Evolutionary conservation across 2,113 vertebrate species (phyloP), one percentile per base, ranked within the genome.

Genomic region (Cygnus buccinator): DNA sequence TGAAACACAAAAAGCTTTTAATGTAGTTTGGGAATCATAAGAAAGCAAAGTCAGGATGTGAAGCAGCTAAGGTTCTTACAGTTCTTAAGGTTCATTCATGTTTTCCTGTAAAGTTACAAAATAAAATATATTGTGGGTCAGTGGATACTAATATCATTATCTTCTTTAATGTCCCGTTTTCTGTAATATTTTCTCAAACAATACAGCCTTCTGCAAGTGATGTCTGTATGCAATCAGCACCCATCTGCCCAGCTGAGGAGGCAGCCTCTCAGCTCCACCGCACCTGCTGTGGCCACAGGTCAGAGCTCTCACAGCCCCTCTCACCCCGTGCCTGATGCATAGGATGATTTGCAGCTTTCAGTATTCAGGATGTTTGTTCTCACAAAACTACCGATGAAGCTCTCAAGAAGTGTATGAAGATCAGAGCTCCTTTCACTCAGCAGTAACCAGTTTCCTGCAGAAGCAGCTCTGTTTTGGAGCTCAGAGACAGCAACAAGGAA

Each of bases 71-170:
- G 52, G 35, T 39, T 57, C 54, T 55, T 13, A 43, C 72, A 31
- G 61, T 66, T 70, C 29, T 31, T 11, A 35, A 77, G 43, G 57
- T 66, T 66, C 55, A 19, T 48, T 72, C 17, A 0, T 50, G 50
- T 71, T 84, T 65, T 57, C 58, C 70, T 68, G 71, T 82, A 35
- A 66, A 81, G 84, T 59, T 93, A 48, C 75, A 77, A 37, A 41
- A 68, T 33, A 58, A 74, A 79, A 68, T 21, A 13, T 2, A 13
- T 4, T 43, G 37, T 39, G 57, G 37, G 35, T 62, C 59, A 61
- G 59, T 73, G 80, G 76, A 59, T 72, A 41, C 22, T 37, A 22
- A 11, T 37, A 31, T 39, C 7, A 11, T 54, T 77, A 70, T 61
- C 44, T 73, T 39, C n/a, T 48, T 58, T 29, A 14, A 28, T 17